phyloP scores from a whole-genome alignment of 1,140 invertebrate species.

The Euwallacea fornicatus region DNA sequence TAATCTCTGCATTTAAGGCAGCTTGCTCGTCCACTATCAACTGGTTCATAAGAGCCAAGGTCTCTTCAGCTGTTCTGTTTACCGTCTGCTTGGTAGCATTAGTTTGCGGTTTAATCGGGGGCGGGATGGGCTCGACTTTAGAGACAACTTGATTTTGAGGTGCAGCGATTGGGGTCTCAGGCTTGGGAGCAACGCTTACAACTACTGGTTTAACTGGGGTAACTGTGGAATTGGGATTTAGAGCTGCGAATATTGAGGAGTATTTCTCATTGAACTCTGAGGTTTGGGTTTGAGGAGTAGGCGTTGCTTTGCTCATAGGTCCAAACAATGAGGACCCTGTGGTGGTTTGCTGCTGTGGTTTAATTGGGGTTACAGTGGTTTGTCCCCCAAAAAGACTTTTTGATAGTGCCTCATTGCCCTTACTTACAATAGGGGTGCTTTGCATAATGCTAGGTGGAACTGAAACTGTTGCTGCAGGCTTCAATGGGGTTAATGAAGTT shows the following conservation, averaged over 20 bases:
- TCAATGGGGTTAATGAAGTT: not conserved
- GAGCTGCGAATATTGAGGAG: constrained; percentile 35
- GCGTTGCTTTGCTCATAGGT: constrained; percentile 25
- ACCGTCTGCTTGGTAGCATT: not conserved
- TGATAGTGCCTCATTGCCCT: not conserved
- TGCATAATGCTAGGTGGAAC: not conserved
- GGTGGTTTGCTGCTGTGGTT: constrained; percentile 16
- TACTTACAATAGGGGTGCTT: constrained; percentile 20
- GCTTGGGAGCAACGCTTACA: constrained; percentile 10
- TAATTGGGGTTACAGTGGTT: constrained; percentile 29
- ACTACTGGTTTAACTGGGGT: constrained; percentile 24
- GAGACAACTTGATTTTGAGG: not conserved
- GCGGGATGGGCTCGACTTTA: not conserved
- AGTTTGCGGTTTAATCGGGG: not conserved
- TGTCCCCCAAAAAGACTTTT: constrained; percentile 13
- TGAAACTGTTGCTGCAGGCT: not conserved
- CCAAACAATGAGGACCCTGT: constrained; percentile 39
- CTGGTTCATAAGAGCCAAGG: constrained; percentile 13
- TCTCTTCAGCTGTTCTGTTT: constrained; percentile 36
- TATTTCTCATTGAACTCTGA: constrained; percentile 30
- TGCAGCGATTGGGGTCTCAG: constrained; percentile 6
- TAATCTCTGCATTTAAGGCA: constrained; percentile 65
- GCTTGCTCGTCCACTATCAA: constrained; percentile 60
- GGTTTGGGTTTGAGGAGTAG: not conserved
- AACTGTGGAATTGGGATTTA: constrained; percentile 1